These are phyloP conservation scores for Melanerpes aurifrons DNA, from an alignment of 2,113 vertebrate genomes.

Conservation along the genomic window DNA sequence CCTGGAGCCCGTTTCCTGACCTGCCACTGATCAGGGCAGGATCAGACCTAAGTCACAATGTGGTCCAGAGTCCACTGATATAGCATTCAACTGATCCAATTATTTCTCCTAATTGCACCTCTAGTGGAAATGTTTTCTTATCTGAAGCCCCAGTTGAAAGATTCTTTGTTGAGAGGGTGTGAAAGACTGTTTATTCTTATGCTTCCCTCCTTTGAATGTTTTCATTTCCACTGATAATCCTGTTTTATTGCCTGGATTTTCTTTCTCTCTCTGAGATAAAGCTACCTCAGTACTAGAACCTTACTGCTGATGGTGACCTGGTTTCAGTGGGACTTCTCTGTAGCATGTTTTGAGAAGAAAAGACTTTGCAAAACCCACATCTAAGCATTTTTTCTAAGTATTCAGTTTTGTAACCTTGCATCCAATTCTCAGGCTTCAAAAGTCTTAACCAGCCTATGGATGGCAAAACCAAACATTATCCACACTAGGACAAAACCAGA, in stretches of 20 bases:
- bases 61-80: neutral
- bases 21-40: neutral
- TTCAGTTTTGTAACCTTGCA: neutral
- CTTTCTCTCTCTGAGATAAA: slow-evolving; percentile 1
- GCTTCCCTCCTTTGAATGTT: slow-evolving; percentile 9
- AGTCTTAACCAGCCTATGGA: neutral
- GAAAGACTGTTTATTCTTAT: neutral
- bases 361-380: neutral
- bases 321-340: neutral
- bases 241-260: slow-evolving; percentile 15
- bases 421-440: neutral
- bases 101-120: neutral
- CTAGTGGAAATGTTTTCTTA: neutral
- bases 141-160: slow-evolving; percentile 1
- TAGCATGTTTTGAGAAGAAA: neutral
- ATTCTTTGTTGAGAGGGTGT: neutral
- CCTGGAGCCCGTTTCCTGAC: neutral
- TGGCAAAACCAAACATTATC: neutral
- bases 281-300: neutral
- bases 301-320: neutral
- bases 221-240: slow-evolving; percentile 34
- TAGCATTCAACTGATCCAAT: neutral
- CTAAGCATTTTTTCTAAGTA: neutral
- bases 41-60: neutral
- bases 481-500: neutral